Base-by-base conservation (phyloP, 2,888 invertebrate genomes). In the Chrysolina haemoptera region DNA sequence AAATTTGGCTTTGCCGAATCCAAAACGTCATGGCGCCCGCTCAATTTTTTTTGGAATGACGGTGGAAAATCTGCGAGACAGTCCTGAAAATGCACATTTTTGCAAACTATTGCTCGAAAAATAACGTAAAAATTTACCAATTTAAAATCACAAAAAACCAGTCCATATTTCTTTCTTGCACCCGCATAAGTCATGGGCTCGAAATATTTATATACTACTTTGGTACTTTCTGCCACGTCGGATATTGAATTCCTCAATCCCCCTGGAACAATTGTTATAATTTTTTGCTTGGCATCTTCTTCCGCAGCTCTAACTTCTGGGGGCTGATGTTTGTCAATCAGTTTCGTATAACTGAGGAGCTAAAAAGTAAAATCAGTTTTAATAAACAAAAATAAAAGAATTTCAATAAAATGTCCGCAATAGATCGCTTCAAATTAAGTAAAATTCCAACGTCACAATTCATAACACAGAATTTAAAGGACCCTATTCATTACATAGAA, bases 141-240 rank as follows among this genome's bases (percentile, higher is more conserved):
- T 75, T 80, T 80, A 64, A 80, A 80, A 82, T 88, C 87, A 78
- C 85, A 85, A 73, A 88, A 88, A 65, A 89, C 85, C 18, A 92
- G 78, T 22, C 90, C 91, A 82, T 90, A 91, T 79, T 88, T 88
- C 59, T 86, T 81, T 12, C 87, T 79, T 0, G 88, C 88, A 8
- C 89, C 89, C 4, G 88, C 86, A 79, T 91, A 91, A 0, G 87
- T 88, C 2, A 85, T 77, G 8, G 91, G 90, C 76, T 90, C 90
- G 62, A 79, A 77, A 16, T 73, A 71, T 4, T 40, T 16, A 12
- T 22, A 48, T 11, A n/a, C 43, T 2, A 20, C 27, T 27, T 43
- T 9, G 46, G 6, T 9, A 62, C 8, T 27, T 27, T 46, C 22
- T 11, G 20, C 40, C 12, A 65, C 11, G 18, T 50, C 70, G n/a